These are phyloP conservation scores for Seira musarum DNA, from an alignment of 2,888 invertebrate species.

Conservation along the genomic window DNA sequence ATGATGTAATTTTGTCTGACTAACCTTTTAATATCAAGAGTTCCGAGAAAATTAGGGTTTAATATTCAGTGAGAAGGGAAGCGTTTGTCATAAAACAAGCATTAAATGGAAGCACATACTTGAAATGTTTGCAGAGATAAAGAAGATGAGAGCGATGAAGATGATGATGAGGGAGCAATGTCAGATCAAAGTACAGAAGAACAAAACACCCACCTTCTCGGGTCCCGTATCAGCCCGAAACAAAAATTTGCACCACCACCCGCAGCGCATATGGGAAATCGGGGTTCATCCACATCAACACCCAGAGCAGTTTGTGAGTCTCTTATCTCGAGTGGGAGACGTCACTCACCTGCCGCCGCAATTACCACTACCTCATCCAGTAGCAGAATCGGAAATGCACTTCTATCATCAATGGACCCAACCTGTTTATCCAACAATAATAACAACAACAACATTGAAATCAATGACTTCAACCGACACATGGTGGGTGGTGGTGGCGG, in stretches of 20 bases:
- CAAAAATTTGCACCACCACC: neutral
- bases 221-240: neutral
- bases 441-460: constrained; percentile 51
- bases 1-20: no score
- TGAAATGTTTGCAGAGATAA: constrained; percentile 42
- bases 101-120: neutral
- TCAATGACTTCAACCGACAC: constrained; percentile 45
- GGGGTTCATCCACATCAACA: constrained; percentile 2
- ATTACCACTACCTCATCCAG: no score
- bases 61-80: neutral
- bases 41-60: no score
- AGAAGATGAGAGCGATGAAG: constrained; percentile 46
- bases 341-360: constrained; percentile 29
- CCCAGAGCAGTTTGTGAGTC: constrained; percentile 6
- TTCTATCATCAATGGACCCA: constrained; percentile 33
- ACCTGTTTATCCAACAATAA: constrained; percentile 37
- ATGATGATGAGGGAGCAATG: constrained; percentile 29
- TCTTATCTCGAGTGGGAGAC: constrained; percentile 43
- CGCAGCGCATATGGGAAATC: neutral
- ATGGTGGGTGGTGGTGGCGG: no score
- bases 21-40: no score
- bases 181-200: constrained; percentile 42
- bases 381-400: constrained; percentile 19
- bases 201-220: neutral
- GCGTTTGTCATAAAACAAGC: neutral